Evolutionary conservation across 2,113 vertebrate genomes (phyloP), one percentile per base, ranked within the genome.

Genomic region (Rhabdornis inornatus): DNA sequence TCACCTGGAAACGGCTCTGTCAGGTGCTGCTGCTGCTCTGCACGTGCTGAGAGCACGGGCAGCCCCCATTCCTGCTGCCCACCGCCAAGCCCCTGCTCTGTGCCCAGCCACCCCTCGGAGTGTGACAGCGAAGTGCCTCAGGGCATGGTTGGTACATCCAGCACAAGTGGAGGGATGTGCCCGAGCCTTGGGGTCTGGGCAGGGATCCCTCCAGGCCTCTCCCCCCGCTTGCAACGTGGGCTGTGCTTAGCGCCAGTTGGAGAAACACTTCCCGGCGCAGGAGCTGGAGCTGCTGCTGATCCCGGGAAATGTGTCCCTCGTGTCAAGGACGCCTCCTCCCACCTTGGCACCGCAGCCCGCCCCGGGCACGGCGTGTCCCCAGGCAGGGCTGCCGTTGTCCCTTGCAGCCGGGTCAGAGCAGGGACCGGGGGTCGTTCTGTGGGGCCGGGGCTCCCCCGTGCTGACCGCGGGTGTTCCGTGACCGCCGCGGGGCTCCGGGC

Each of bases 31-130:
- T 24, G 39, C 53, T 13, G 10, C 27, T 78, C 25, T 7, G 35
- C 18, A 0, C 0, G 0, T 3, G 11, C 31, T 19, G 28, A 49
- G 69, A 25, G 35, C n/a, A 15, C 0, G 0, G 19, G 7, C 52
- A 80, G 42, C 42, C n/a, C 30, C 15, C 21, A 18, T 1, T 53
- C 24, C 64, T 44, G 18, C 59, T 77, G 31, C n/a, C 6, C n/a
- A 0, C 18, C 30, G 33, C 50, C 10, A 3, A 31, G 33, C 50
- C 27, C 13, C 0, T 39, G n/a, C 55, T n/a, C 22, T 14, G n/a
- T n/a, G 37, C 53, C 21, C 30, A 25, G 11, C 14, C 39, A 6
- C 22, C 44, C 52, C 27, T 17, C 3, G 0, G 17, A 2, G 14
- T 18, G 13, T n/a, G 75, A 16, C 18, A 5, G 30, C 1, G 1